Conservation (phyloP, 1,140 invertebrate genomes). For the Psix sp. region DNA sequence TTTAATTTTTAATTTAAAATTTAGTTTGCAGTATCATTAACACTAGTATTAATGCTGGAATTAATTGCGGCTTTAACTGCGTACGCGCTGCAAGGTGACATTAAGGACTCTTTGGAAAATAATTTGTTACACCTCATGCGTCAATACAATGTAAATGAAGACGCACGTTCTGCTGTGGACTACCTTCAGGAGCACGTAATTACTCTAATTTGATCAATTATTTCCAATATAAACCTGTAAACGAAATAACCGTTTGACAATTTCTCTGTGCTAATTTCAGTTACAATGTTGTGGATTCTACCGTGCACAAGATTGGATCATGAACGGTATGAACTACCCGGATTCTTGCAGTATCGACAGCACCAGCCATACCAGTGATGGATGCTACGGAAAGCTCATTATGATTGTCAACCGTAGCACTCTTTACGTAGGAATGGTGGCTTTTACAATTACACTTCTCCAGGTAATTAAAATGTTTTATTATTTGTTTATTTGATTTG, state of each 20-base stretch:
- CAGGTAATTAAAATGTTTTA: slow-evolving; percentile 77
- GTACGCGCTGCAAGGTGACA: slow-evolving; percentile 82
- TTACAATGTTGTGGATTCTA: slow-evolving; percentile 86
- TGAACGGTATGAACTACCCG: too few relatives aligned
- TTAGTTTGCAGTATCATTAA: slow-evolving; percentile 89
- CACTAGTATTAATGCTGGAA: slow-evolving; percentile 87
- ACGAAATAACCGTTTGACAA: background rate
- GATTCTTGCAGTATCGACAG: too few relatives aligned
- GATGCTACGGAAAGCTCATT: slow-evolving; percentile 82
- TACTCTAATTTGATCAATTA: background rate
- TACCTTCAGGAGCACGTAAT: slow-evolving; percentile 82
- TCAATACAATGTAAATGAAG: slow-evolving; percentile 76
- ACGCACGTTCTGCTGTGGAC: slow-evolving; percentile 79
- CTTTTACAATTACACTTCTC: slow-evolving; percentile 87
- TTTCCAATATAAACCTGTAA: slow-evolving; percentile 4
- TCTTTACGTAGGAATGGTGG: slow-evolving; percentile 86
- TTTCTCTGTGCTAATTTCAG: slow-evolving; percentile 74
- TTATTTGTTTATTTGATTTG: too few relatives aligned
- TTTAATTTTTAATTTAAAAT: slow-evolving; percentile 18
- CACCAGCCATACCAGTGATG: slow-evolving; percentile 68
- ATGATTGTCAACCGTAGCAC: slow-evolving; percentile 85
- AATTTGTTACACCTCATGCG: slow-evolving; percentile 80
- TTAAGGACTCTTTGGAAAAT: slow-evolving; percentile 77
- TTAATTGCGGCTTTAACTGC: slow-evolving; percentile 88
- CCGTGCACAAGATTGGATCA: slow-evolving; percentile 82